Base-by-base conservation (phyloP, 1,140 invertebrate genomes). In the Drosophila sproati region DNA sequence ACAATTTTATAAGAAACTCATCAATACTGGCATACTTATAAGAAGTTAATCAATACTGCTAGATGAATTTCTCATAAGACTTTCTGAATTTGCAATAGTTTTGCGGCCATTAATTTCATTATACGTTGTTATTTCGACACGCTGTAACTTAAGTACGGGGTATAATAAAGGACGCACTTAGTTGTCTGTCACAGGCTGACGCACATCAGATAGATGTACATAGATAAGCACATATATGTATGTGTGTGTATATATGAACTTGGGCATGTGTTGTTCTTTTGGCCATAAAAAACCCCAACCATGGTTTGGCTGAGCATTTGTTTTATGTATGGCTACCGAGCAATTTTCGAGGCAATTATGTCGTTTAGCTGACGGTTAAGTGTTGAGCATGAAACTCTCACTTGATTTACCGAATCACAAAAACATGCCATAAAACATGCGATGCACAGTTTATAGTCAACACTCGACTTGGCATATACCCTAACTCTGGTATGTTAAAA, bases 281-380 rank as follows among this genome's bases (percentile, higher is more conserved):
- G 39, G 10, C 32, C 55, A 60, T 68, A 54, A 73, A 72, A 54
- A 54, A 32, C n/a, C 63, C 37, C 55, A 59, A 10, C 5, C 8
- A 52, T 47, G 8, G 5, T 34, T 1, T 1, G 39, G n/a, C 31
- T 29, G 41, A 4, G 20, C 12, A 8, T 5, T 57, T 74, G 37
- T 69, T 69, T 62, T 59, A 75, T 75, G 66, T 67, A 71, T 62
- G 61, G 50, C 3, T 73, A 71, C 66, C 52, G 60, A 67, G 56
- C 77, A 51, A 62, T 78, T 67, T 77, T 56, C 77, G 41, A 56
- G 67, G 56, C 69, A 78, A 78, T 78, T 78, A 78, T 78, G 56
- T 48, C 68, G 71, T 61, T 78, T 76, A 72, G 67, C 61, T 76
- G 43, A 47, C 50, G 73, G 73, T 55, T 71, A 76, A 72, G 67